Evolutionary conservation across 2,797 vertebrate genomes (phyloP).

Genomic region (Eulemur albifrons): DNA sequence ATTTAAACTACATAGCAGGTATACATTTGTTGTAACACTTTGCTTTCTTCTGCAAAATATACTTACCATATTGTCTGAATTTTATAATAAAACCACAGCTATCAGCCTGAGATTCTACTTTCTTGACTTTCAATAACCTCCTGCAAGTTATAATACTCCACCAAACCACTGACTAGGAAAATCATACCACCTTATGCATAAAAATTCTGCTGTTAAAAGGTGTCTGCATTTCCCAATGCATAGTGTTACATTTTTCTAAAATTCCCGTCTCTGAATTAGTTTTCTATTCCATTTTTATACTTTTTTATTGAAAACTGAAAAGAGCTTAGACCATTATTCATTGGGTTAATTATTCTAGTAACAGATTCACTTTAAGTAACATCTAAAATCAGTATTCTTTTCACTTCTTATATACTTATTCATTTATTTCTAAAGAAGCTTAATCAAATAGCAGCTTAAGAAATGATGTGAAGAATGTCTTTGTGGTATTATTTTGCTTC

Average conservation of each 20-base stretch:
- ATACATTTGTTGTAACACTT: not conserved
- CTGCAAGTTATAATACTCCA: not conserved
- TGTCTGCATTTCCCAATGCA: not conserved
- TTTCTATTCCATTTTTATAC: not conserved
- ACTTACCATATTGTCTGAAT: not conserved
- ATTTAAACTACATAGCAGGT: not conserved
- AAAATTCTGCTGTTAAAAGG: constrained; percentile 12
- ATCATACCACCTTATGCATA: not conserved
- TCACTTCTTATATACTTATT: not conserved
- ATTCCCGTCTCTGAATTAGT: not conserved
- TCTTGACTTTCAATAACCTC: not conserved
- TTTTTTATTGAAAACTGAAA: not conserved
- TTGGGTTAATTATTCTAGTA: not conserved
- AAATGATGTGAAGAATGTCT: not conserved
- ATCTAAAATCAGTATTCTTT: constrained; percentile 32
- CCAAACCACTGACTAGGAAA: not conserved
- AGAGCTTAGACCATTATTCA: not conserved
- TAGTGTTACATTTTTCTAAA: not conserved
- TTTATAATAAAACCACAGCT: not conserved
- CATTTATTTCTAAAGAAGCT: constrained; percentile 4
- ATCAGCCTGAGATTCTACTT: not conserved
- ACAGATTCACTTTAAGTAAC: not conserved
- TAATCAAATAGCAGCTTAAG: not conserved
- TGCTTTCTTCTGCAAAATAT: not conserved
- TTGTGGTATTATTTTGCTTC: not conserved